A percentile compares a stretch with the other conserved stretches of the same genome.
Evolutionary conservation across 2,797 vertebrate species (phyloP).

Genomic region (Epinephelus malabaricus): DNA sequence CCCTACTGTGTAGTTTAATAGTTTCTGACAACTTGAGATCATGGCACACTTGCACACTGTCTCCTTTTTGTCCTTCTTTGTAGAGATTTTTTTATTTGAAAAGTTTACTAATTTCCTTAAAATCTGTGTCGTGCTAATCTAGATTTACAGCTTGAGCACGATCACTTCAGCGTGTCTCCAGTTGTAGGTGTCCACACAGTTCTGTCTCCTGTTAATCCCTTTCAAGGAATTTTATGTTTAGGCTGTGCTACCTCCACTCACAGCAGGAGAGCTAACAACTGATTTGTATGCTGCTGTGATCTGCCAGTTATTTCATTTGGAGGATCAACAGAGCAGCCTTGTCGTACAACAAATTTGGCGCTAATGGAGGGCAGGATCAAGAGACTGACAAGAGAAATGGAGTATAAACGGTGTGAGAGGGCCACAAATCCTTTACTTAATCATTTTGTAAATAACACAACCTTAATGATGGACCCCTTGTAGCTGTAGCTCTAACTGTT

Average conservation of each 20-base stretch:
- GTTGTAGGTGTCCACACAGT: not conserved
- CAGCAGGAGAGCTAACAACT: slow-evolving; percentile 29
- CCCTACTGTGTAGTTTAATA: not conserved
- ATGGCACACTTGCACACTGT: not conserved
- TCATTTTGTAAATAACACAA: slow-evolving; percentile 12
- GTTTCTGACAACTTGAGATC: not conserved
- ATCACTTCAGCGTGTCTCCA: slow-evolving; percentile 24
- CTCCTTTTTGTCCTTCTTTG: not conserved
- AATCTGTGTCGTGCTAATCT: not conserved
- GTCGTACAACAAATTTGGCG: slow-evolving; percentile 16
- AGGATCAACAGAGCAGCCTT: slow-evolving; percentile 39
- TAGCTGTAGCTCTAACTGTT: not conserved
- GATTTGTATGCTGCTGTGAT: slow-evolving; percentile 48
- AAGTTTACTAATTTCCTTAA: not conserved
- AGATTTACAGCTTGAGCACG: not conserved
- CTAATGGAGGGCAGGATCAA: slow-evolving; percentile 16
- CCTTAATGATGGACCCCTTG: not conserved
- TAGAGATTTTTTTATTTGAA: not conserved
- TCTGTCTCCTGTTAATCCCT: not conserved
- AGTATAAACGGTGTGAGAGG: slow-evolving; percentile 6
- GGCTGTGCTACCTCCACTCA: slow-evolving; percentile 23
- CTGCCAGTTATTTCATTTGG: slow-evolving; percentile 48
- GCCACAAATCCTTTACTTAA: slow-evolving; percentile 19
- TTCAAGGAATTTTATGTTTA: slow-evolving; percentile 18
- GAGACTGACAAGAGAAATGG: slow-evolving; percentile 11